A percentile compares a stretch with the other conserved stretches of the same genome.
These are phyloP conservation scores for Tribolium castaneum DNA, from an alignment of 1,140 invertebrate genomes.

Conservation along the genomic window DNA sequence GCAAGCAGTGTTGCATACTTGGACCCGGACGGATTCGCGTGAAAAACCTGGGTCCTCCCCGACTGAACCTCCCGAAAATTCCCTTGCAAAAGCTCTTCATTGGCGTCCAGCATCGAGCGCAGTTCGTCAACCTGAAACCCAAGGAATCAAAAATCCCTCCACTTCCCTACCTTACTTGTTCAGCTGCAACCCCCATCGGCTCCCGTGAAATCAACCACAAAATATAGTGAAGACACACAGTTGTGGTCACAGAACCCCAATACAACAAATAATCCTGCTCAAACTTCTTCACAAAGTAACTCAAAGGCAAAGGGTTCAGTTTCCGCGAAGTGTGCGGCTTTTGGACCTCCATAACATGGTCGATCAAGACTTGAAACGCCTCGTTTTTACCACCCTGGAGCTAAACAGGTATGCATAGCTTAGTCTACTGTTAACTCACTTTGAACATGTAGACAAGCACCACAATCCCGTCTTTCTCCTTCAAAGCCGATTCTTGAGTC, in stretches of 20 bases:
- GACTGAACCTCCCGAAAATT: conserved; percentile 58
- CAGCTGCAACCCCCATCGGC: conserved; percentile 58
- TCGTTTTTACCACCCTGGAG: conserved; percentile 67
- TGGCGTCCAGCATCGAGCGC: conserved; percentile 55
- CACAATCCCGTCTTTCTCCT: conserved; percentile 68
- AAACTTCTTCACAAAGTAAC: conserved; percentile 67
- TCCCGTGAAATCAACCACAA: conserved; percentile 61
- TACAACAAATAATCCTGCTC: conserved; percentile 76
- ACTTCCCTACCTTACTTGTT: conserved; percentile 55
- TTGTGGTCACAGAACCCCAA: conserved; percentile 68
- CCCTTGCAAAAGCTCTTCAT: conserved; percentile 56
- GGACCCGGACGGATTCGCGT: conserved; percentile 58
- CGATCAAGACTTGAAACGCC: conserved; percentile 65
- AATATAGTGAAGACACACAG: conserved; percentile 56
- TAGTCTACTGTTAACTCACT: too few relatives aligned
- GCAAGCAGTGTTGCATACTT: conserved; percentile 57
- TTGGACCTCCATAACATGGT: conserved; percentile 65
- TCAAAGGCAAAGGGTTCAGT: conserved; percentile 65
- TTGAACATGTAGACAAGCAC: conserved; percentile 72
- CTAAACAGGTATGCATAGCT: conserved; percentile 59
- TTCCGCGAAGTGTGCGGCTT: conserved; percentile 66
- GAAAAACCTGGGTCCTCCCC: conserved; percentile 52
- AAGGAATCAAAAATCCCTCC: not conserved
- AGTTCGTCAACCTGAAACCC: conserved; percentile 57
- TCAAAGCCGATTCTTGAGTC: conserved; percentile 69